These are phyloP conservation scores for Ecliptopera silaceata DNA, from an alignment of 2,888 invertebrate genomes.

Conservation along the genomic window DNA sequence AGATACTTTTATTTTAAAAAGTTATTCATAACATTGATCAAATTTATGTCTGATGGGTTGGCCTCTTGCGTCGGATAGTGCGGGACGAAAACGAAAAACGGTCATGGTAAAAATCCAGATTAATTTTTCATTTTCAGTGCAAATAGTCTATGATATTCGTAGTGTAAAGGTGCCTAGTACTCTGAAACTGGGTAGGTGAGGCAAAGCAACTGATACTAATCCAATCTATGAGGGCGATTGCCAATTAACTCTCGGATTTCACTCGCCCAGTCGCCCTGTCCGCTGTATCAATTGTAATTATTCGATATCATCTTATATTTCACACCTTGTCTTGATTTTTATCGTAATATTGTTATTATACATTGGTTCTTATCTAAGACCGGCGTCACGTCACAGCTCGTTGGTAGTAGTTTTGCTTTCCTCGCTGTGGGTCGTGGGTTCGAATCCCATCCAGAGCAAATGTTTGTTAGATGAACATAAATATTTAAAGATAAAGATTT, in stretches of 20 bases:
- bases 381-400: no score
- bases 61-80: no score
- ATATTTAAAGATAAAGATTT: no score
- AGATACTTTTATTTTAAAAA: constrained; percentile 5
- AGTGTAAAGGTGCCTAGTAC: neutral
- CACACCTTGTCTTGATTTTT: neutral
- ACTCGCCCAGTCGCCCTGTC: constrained; percentile 53
- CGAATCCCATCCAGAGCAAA: no score
- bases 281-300: constrained; percentile 29
- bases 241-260: constrained; percentile 76
- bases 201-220: constrained; percentile 45
- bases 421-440: no score
- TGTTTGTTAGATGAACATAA: no score
- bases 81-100: no score
- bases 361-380: no score
- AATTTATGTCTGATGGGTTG: neutral
- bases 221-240: constrained; percentile 68
- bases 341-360: neutral
- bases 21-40: neutral
- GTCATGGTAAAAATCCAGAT: no score
- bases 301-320: constrained; percentile 6
- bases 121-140: no score
- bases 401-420: no score
- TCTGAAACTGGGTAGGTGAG: neutral
- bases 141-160: neutral